Evolutionary conservation across 2,888 invertebrate genomes (phyloP).

Genomic region (Rotaria sp.): DNA sequence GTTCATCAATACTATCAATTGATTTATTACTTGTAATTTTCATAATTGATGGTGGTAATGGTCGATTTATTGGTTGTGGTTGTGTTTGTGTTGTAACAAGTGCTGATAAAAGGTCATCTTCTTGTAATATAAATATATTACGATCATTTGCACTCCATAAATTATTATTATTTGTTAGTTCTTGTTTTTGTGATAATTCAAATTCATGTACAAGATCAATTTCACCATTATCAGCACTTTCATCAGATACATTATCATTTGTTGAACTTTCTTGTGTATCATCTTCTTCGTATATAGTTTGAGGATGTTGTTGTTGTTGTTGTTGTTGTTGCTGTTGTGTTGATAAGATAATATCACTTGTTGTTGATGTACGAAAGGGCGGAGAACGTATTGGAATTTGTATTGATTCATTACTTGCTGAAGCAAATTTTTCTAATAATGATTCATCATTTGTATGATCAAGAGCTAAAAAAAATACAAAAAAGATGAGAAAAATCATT

Average conservation of each 20-base stretch:
- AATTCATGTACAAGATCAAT: conserved; percentile 29
- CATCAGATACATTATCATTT: neutral
- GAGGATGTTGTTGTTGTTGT: neutral
- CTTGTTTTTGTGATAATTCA: neutral
- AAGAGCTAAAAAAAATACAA: neutral
- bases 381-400: neutral
- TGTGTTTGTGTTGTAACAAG: neutral
- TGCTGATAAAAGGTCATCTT: conserved; percentile 18
- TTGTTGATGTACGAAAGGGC: neutral
- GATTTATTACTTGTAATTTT: neutral
- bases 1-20: neutral
- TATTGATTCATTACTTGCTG: neutral
- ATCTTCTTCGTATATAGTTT: conserved; percentile 20
- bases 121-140: neutral
- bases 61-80: neutral
- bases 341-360: neutral
- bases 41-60: conserved; percentile 23
- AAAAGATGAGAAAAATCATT: neutral
- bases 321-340: neutral
- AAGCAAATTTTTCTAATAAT: neutral
- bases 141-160: neutral
- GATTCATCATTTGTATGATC: neutral
- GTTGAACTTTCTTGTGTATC: conserved; percentile 8
- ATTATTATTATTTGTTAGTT: neutral
- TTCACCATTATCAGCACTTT: conserved; percentile 30